Conservation (phyloP, 1,140 invertebrate species). For the Macrocentrus cingulum region DNA sequence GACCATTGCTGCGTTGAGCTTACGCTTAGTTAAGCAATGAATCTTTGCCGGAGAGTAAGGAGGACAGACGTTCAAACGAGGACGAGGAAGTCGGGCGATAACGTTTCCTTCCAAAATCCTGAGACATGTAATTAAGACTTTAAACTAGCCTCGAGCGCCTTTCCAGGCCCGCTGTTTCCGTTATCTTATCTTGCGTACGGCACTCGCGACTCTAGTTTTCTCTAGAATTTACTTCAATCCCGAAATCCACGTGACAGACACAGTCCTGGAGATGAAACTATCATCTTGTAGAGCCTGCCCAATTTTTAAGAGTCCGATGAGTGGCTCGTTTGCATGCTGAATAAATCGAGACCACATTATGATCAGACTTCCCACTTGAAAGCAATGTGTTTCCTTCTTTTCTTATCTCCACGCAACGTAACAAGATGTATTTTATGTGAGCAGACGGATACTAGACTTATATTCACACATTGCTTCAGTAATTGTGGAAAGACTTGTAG, state of each 20-base stretch:
- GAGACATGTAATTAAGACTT: constrained; percentile 30
- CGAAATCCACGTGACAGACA: constrained; percentile 10
- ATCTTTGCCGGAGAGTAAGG: not conserved
- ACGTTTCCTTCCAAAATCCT: constrained; percentile 26
- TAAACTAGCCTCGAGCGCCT: constrained; percentile 26
- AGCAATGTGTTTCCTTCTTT: not conserved
- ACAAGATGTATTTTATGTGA: not conserved
- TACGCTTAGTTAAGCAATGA: not conserved
- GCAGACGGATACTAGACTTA: not conserved
- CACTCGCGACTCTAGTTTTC: not conserved
- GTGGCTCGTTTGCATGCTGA: constrained; percentile 22
- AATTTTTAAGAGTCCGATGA: constrained; percentile 6
- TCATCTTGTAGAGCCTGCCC: no score
- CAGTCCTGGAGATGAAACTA: no score
- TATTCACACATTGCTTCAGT: not conserved
- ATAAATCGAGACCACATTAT: constrained; percentile 24
- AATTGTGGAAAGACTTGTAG: no score
- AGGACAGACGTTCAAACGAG: not conserved
- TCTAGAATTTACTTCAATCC: constrained; percentile 17
- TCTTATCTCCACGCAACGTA: not conserved
- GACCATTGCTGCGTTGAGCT: constrained; percentile 4
- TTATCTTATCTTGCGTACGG: constrained; percentile 29
- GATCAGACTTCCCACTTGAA: constrained; percentile 8
- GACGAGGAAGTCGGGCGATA: constrained; percentile 19
- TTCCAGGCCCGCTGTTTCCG: constrained; percentile 1